Evolutionary conservation across 2,797 vertebrate species (phyloP).

Genomic region (Choloepus didactylus): DNA sequence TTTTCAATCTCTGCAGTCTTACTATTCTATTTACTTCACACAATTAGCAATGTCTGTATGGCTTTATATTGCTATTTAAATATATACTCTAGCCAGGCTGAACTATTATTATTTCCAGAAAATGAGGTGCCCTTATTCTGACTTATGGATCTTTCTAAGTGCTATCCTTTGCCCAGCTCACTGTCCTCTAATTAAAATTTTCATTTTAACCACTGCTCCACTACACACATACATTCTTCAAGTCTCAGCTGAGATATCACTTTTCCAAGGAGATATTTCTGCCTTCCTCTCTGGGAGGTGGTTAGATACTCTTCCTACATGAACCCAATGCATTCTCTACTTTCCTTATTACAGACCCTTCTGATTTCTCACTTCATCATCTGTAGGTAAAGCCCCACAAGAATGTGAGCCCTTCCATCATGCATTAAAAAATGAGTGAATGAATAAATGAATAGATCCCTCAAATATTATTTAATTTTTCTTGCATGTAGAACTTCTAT

Average conservation of each 20-base stretch:
- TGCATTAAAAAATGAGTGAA: neutral
- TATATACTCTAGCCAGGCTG: neutral
- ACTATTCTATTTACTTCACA: neutral
- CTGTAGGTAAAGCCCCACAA: neutral
- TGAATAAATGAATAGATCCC: neutral
- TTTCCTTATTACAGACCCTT: neutral
- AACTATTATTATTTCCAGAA: neutral
- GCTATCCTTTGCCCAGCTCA: neutral
- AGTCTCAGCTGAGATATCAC: neutral
- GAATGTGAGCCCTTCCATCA: neutral
- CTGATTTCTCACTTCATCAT: neutral
- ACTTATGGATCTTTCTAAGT: neutral
- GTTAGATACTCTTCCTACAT: neutral
- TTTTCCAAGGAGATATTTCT: neutral
- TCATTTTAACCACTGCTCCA: neutral
- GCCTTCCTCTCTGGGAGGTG: neutral
- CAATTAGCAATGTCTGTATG: neutral
- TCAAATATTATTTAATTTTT: slow-evolving; percentile 34
- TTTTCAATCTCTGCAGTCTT: neutral
- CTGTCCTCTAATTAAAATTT: neutral
- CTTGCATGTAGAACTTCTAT: neutral
- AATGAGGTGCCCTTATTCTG: neutral
- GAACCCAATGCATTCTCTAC: neutral
- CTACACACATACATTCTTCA: neutral
- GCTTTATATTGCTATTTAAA: neutral